Conservation (phyloP, 2,797 vertebrate genomes). For the Anguilla obscura region DNA sequence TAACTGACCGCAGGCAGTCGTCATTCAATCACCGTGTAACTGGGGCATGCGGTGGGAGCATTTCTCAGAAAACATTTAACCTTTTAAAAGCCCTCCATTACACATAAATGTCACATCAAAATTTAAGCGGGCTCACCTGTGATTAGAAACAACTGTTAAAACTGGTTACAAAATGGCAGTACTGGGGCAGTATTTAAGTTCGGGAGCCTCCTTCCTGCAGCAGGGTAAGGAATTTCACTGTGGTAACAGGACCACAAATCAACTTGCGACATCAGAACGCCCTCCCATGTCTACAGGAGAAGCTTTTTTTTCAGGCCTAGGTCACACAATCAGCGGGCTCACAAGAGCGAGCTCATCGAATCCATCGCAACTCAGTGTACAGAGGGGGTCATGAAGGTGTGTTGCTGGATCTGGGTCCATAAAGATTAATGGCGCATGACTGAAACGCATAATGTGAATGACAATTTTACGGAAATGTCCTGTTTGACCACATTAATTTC, state of each 20-base stretch:
- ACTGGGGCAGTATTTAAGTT: not conserved
- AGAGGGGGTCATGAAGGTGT: conserved; percentile 15
- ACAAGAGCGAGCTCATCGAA: conserved; percentile 12
- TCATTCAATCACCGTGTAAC: not conserved
- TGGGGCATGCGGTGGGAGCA: conserved; percentile 10
- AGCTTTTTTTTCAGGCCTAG: conserved; percentile 46
- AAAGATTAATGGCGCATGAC: conserved; percentile 26
- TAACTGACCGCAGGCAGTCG: not conserved
- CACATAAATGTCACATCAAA: not conserved
- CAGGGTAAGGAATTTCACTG: conserved; percentile 25
- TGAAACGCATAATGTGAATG: not conserved
- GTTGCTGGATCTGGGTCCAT: conserved; percentile 9
- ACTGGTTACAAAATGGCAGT: not conserved
- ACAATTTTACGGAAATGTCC: not conserved
- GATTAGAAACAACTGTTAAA: not conserved
- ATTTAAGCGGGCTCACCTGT: conserved; percentile 2
- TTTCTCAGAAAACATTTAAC: not conserved
- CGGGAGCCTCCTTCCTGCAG: conserved; percentile 20
- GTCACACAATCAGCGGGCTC: conserved; percentile 38
- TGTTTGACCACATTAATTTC: not conserved
- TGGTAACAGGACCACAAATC: conserved; percentile 40
- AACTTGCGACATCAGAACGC: conserved; percentile 39
- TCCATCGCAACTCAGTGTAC: not conserved
- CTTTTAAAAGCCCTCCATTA: conserved; percentile 1
- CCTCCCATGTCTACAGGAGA: conserved; percentile 38